These are phyloP conservation scores for Hylyphantes graminicola DNA, from an alignment of 1,140 invertebrate genomes.

Conservation along the genomic window DNA sequence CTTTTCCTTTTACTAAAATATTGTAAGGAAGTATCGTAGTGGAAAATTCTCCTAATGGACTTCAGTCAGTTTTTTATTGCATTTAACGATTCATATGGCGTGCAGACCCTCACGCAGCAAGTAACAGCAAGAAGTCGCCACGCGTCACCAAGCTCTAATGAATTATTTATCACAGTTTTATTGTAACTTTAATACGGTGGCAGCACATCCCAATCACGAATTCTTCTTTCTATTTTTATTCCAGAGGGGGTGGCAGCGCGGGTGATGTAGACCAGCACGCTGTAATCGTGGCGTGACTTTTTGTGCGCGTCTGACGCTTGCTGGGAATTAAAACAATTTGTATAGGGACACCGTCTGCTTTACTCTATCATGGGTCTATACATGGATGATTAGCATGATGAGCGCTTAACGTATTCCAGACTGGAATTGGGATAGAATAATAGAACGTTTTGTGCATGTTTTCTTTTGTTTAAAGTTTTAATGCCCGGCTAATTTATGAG, in stretches of 20 bases:
- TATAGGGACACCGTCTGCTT: neutral
- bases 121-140: conserved; percentile 10
- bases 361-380: conserved; percentile 7
- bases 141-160: conserved; percentile 41
- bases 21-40: too few relatives aligned
- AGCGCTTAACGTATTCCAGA: conserved; percentile 17
- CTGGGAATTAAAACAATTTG: conserved; percentile 5
- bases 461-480: neutral
- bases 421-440: conserved; percentile 5
- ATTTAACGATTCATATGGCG: neutral
- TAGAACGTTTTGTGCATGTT: neutral
- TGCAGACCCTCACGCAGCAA: conserved; percentile 12
- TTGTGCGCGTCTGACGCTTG: conserved; percentile 3
- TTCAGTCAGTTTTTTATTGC: too few relatives aligned
- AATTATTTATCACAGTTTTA: conserved; percentile 44
- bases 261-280: neutral
- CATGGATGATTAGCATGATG: conserved; percentile 14
- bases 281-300: neutral
- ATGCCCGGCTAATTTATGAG: neutral
- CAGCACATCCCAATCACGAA: neutral
- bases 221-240: conserved; percentile 13
- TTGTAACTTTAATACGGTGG: conserved; percentile 41
- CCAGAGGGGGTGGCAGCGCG: neutral
- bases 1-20: too few relatives aligned
- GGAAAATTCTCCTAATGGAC: too few relatives aligned